These are phyloP conservation scores for Tetramorium simillimum DNA, from an alignment of 1,140 invertebrate genomes.

Conservation along the genomic window DNA sequence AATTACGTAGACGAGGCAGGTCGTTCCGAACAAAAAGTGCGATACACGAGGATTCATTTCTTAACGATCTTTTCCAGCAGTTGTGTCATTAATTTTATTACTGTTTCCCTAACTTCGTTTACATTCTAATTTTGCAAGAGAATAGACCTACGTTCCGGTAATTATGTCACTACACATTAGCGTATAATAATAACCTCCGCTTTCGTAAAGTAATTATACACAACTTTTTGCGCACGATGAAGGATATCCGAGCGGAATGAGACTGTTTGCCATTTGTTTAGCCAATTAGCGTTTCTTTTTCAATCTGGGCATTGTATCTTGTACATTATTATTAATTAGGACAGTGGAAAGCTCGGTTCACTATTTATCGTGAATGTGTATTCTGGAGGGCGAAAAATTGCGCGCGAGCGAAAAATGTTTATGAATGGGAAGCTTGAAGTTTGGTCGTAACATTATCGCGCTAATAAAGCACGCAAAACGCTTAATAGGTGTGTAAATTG, in stretches of 20 bases:
- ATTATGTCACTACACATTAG: conserved; percentile 9
- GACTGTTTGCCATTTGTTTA: not conserved
- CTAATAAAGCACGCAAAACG: conserved; percentile 55
- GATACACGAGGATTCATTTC: conserved; percentile 21
- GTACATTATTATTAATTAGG: conserved; percentile 15
- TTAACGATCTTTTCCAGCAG: conserved; percentile 38
- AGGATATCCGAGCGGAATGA: not conserved
- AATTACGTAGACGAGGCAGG: conserved; percentile 23
- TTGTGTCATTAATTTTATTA: conserved; percentile 28
- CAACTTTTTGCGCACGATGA: not conserved
- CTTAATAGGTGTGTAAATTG: conserved; percentile 52
- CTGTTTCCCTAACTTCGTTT: conserved; percentile 35
- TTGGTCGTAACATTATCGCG: conserved; percentile 44
- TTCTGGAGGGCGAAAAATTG: not conserved
- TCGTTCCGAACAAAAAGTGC: conserved; percentile 16
- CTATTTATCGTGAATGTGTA: not conserved
- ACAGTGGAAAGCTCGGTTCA: not conserved
- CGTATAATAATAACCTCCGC: not conserved
- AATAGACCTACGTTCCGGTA: not conserved
- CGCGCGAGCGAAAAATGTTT: not conserved
- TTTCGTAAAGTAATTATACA: conserved; percentile 11
- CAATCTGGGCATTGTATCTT: not conserved
- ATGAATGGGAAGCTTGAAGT: conserved; percentile 14
- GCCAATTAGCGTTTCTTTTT: not conserved
- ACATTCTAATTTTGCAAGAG: conserved; percentile 36